Base-by-base conservation (phyloP, 1,140 invertebrate genomes). In the Neomicropteryx cornuta region DNA sequence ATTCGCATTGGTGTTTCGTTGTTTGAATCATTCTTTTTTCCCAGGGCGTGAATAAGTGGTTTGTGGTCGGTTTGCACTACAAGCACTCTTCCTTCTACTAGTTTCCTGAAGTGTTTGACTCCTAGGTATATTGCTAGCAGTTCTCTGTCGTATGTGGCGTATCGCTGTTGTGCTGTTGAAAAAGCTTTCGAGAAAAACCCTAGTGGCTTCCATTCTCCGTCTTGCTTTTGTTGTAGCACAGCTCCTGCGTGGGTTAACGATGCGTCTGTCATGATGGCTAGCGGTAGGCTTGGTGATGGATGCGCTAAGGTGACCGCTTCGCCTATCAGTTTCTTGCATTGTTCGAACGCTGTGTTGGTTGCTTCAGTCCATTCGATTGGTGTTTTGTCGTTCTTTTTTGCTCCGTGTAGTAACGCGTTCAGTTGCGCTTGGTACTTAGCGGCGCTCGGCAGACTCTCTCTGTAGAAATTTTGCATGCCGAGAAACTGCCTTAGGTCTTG, bases 121-220 rank as follows among this genome's bases (percentile, higher is more conserved):
- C 52, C 48, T 1, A 33, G n/a, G 45, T 66, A 70, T 31, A 63
- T 60, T 4, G 61, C 65, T 4, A 69, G 40, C 6, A 70, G 43
- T 48, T 72, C 66, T 4, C 60, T 37, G 38, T 67, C 62, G 46
- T 59, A 70, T 2, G 58, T 49, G 16, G 47, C 49, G 31, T 63
- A 64, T 19, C 54, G 51, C 13, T 38, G 29, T 46, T 68, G 44
- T 2, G 50, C 33, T 13, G 37, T 13, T 4, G 18, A 48, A 0
- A 66, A 36, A 38, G 58, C 60, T 34, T 48, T 54, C 6, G 58
- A 63, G 33, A 62, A 64, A 39, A 62, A 67, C 16, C 48, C 55
- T 1, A 64, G 33, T 2, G 57, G 58, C 45, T 50, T 35, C 40
- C 45, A 47, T 19, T 30, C 28, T 4, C 33, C 33, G n/a, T 48